Base-by-base conservation (phyloP, 2,797 vertebrate genomes). In the Ispidina picta region DNA sequence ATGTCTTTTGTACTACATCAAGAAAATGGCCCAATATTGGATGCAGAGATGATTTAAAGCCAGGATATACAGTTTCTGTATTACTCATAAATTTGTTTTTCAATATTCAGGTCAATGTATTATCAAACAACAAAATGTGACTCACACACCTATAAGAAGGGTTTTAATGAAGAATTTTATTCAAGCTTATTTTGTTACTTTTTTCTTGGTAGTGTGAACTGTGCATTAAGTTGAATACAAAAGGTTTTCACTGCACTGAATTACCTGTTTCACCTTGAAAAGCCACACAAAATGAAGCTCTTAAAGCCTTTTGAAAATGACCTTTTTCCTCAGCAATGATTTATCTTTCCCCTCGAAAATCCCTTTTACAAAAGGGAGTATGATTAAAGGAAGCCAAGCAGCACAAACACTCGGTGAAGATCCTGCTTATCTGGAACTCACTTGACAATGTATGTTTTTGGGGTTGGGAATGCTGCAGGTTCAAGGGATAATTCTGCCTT, bases 401-500 rank as follows among this genome's bases (percentile, higher is more conserved):
- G 96, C 97, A 97, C 97, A 97, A 98, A 98, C 97, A 98, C 97
- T 98, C 85, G 64, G 96, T 96, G 96, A 96, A 96, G 96, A 97
- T 97, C 98, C 97, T 97, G 97, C 97, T 98, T 98, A 98, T 98
- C 97, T 97, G 97, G 96, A 97, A 97, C 97, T 98, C 96, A 95
- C 96, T 97, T 97, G 97, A 97, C 97, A 98, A 97, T 97, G 97
- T 98, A 93, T 98, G 97, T 98, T 97, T 97, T 98, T 97, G 97
- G 97, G 96, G 97, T 97, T 96, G 97, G 98, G 98, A 97, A 97
- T 98, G 97, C 97, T 98, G 98, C 97, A 98, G 98, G 98, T 98
- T 98, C 97, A 97, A 98, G 97, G 98, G 97, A 98, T 98, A 98
- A 98, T 98, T 98, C 98, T 97, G 97, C 97, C 98, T 99, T 99